Conservation (phyloP, 2,888 invertebrate genomes). For the Latheticus oryzae region DNA sequence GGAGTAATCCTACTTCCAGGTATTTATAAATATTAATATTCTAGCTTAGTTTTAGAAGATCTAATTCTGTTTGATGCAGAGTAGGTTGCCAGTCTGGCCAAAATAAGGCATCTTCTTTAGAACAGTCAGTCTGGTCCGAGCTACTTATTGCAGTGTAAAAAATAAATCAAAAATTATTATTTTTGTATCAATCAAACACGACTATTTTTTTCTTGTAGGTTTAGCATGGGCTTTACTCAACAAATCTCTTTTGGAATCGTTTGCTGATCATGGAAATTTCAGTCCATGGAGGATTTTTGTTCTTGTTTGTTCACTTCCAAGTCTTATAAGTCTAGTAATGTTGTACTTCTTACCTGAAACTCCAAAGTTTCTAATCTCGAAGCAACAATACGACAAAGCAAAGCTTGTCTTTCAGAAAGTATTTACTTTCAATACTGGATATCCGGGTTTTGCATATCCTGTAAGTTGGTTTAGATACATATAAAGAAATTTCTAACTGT, state of each 20-base stretch:
- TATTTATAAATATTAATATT: slow-evolving; percentile 55
- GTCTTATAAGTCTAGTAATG: slow-evolving; percentile 67
- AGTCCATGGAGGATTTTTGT: slow-evolving; percentile 76
- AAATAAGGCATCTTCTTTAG: slow-evolving; percentile 40
- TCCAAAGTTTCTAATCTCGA: slow-evolving; percentile 69
- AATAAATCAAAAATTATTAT: no score
- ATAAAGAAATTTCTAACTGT: not conserved
- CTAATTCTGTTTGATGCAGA: slow-evolving; percentile 44
- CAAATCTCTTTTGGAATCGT: slow-evolving; percentile 46
- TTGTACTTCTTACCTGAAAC: slow-evolving; percentile 71
- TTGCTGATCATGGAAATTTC: slow-evolving; percentile 60
- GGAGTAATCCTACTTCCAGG: slow-evolving; percentile 72
- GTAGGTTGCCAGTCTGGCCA: slow-evolving; percentile 46
- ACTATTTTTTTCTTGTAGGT: slow-evolving; percentile 56
- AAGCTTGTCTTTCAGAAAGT: slow-evolving; percentile 69
- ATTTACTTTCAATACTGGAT: slow-evolving; percentile 69
- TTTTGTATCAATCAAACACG: not conserved
- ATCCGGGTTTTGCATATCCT: slow-evolving; percentile 66
- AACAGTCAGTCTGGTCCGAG: slow-evolving; percentile 49
- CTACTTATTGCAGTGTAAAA: slow-evolving; percentile 47
- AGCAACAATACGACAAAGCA: slow-evolving; percentile 67
- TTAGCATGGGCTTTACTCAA: slow-evolving; percentile 66
- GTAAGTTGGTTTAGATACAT: slow-evolving; percentile 58
- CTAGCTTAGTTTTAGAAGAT: not conserved
- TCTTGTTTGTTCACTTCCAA: slow-evolving; percentile 71